Conservation (phyloP, 1,140 invertebrate species). For the Mamestra configurata region DNA sequence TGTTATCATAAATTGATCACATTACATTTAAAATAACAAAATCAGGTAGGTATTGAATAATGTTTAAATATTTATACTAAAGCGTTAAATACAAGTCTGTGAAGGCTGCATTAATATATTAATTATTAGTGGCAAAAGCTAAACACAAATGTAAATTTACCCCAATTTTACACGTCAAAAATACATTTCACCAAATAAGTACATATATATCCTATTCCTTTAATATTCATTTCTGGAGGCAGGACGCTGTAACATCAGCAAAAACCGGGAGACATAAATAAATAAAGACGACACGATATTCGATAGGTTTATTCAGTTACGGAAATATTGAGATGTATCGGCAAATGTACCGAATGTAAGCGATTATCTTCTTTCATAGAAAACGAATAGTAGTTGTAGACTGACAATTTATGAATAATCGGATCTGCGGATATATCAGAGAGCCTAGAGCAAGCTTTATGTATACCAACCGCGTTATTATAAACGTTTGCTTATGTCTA, state of each 20-base stretch:
- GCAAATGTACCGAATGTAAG: background rate
- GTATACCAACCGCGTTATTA: too few species aligned
- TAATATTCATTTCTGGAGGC: background rate
- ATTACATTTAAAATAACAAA: too few species aligned
- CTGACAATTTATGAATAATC: background rate
- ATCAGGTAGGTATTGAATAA: too few species aligned
- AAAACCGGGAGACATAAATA: background rate
- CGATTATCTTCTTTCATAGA: conserved; percentile 5
- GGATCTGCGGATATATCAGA: background rate
- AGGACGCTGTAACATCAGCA: background rate
- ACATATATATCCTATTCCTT: background rate
- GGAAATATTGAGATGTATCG: conserved; percentile 10
- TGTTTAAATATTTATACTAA: too few species aligned
- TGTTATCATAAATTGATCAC: too few species aligned
- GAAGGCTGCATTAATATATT: too few species aligned
- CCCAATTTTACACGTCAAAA: too few species aligned
- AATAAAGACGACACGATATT: conserved; percentile 5
- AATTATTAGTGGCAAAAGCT: too few species aligned
- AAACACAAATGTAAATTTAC: too few species aligned
- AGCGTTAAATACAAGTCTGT: too few species aligned
- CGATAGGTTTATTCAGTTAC: conserved; percentile 26
- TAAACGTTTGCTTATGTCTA: too few species aligned
- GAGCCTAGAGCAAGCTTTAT: too few species aligned
- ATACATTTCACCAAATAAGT: background rate
- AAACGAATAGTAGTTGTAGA: background rate